Base-by-base conservation (phyloP, 1,140 invertebrate species). In the Oryctes rhinoceros region DNA sequence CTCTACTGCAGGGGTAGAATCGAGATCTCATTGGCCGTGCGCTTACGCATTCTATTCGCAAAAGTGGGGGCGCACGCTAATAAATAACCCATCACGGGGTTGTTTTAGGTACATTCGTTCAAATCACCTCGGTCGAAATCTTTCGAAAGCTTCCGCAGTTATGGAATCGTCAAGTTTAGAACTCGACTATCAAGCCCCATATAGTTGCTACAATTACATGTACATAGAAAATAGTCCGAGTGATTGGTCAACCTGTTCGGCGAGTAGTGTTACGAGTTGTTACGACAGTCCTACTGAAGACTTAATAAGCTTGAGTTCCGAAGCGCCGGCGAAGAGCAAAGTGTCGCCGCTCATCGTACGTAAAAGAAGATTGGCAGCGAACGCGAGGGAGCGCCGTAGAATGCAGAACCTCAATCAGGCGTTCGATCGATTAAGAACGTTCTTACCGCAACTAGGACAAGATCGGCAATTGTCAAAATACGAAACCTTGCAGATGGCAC, bases 401-500 rank as follows among this genome's bases (percentile, higher is more conserved):
- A 99, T 98, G 97, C 96, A 98, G 88, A 97, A 96, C 87, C 89
- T 98, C 71, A 98, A 98, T 86, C 94, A 95, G 81, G 97, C 97
- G 0, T 98, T 98, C 86, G 97, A 98, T 86, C 90, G 94, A 80
- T 91, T 99, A 0, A 90, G 97, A 49, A 92, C 94, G 3, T 97
- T 98, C 82, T 90, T 99, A 7, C 97, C 97, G 0, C 95, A 95
- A 0, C 89, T 98, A 39, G 96, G 95, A 0, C 95, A 96, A 83
- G 96, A 98, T 85, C 91, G 96, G 35, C 96, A 98, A 86, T 89
- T 99, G 5, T 98, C 97, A 30, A 99, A 99, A 87, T 99, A 97
- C 88, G 97, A 99, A 88, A 99, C 97, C 0, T 89, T 99, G 1
- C 97, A 98, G 89, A 98, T 98, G 97, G 98, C 98, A 0, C 97